Percentiles rank a stretch among this genome's conserved stretches.
Conservation (phyloP, 1,140 invertebrate species). For the Tetraneura akinire region DNA sequence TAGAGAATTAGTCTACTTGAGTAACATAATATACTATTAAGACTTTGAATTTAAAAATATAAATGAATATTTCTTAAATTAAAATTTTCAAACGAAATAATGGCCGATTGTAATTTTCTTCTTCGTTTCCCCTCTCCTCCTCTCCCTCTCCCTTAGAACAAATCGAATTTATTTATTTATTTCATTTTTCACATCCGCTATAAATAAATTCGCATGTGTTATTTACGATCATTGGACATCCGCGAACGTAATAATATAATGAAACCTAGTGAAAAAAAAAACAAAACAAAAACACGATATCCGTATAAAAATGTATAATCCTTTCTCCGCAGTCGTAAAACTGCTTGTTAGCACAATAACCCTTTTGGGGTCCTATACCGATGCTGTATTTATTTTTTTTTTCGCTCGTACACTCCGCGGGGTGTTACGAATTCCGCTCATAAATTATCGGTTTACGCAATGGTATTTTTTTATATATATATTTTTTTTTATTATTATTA, state of each 20-base stretch:
- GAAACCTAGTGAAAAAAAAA: slow-evolving; percentile 24
- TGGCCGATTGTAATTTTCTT: too few species aligned
- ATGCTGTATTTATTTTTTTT: slow-evolving; percentile 13
- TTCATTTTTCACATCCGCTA: neutral
- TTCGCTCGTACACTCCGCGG: neutral
- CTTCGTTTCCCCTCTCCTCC: neutral
- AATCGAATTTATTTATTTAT: slow-evolving; percentile 28
- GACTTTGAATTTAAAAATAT: too few species aligned
- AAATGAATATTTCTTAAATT: neutral
- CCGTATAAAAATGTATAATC: slow-evolving; percentile 35
- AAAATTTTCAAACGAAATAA: neutral
- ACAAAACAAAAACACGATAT: slow-evolving; percentile 29
- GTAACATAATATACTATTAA: too few species aligned
- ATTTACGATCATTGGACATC: slow-evolving; percentile 34
- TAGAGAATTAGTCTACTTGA: too few species aligned
- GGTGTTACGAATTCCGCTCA: slow-evolving; percentile 33
- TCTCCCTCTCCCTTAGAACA: too few species aligned
- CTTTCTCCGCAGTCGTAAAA: slow-evolving; percentile 44
- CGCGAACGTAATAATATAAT: neutral
- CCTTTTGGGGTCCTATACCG: slow-evolving; percentile 32
- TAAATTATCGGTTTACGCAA: slow-evolving; percentile 48
- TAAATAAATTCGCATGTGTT: neutral
- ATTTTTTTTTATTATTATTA: neutral
- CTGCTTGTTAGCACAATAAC: slow-evolving; percentile 44
- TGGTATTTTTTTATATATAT: neutral